These are phyloP conservation scores for Sorex fumeus DNA, from an alignment of 2,113 vertebrate species.

Conservation along the genomic window DNA sequence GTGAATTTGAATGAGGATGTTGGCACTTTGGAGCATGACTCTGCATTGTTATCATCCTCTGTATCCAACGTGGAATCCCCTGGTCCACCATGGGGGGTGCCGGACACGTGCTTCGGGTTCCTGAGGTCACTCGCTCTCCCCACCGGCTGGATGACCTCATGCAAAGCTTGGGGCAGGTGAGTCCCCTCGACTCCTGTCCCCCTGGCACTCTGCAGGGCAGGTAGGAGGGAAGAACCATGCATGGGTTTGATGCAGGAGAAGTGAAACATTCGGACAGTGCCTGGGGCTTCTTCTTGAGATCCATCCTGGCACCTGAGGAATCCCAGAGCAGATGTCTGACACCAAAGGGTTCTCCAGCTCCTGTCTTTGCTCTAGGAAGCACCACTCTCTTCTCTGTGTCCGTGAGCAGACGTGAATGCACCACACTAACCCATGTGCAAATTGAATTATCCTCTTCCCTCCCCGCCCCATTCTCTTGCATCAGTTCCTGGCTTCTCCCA, in stretches of 20 bases:
- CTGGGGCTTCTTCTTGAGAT: too few relatives aligned
- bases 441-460: conserved; percentile 68
- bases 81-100: not conserved
- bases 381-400: too few relatives aligned
- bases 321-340: too few relatives aligned
- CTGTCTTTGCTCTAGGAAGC: too few relatives aligned
- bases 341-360: too few relatives aligned
- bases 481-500: conserved; percentile 80
- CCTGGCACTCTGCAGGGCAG: not conserved
- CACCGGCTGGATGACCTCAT: not conserved
- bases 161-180: accelerated
- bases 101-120: not conserved
- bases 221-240: too few relatives aligned
- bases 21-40: not conserved
- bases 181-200: accelerated
- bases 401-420: too few relatives aligned
- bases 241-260: too few relatives aligned
- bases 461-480: conserved; percentile 51
- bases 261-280: not conserved
- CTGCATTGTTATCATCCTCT: not conserved
- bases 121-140: too few relatives aligned
- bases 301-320: too few relatives aligned
- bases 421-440: not conserved
- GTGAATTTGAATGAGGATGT: not conserved
- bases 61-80: not conserved